Base-by-base conservation (phyloP, 1,140 invertebrate genomes). In the Planococcus citri region DNA sequence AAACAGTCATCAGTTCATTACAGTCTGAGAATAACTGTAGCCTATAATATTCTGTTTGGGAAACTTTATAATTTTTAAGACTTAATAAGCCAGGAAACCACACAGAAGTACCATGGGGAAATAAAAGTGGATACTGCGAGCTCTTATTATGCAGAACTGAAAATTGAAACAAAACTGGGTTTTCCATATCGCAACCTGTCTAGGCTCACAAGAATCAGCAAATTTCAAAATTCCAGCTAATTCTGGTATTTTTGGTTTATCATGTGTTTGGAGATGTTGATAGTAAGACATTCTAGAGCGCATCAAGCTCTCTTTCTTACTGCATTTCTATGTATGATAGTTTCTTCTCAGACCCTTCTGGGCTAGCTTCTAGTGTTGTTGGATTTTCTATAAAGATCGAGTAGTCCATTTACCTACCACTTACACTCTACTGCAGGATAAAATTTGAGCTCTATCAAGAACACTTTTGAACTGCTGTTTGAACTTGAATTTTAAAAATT, bases 121-220 rank as follows among this genome's bases (percentile, higher is more conserved):
- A 70, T 3, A 70, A 27, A 9, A 70, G 22, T 0, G 60, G 70
- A 70, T 70, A 70, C 6, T 24, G 27, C n/a, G 67, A 10, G 17
- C 41, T 20, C 17, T 51, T 17, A n/a, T n/a, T 51, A 51, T 51
- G 41, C n/a, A 9, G 17, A 20, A n/a, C 41, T 51, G 41, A 51
- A 51, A 51, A 51, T 51, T 2, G 41, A 51, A 51, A 51, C 41
- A n/a, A 6, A 9, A 51, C 41, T 51, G 41, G 12, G 41, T 14
- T 51, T 51, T 51, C 41, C 41, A 51, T 20, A 51, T 20, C 2
- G 6, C 41, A 3, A 51, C 41, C 41, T 6, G 10, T 51, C 41
- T 51, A 51, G 41, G 41, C 17, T 6, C 41, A 51, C 6, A 17
- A 20, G 12, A 17, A 14, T 51, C 17, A 51, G 2, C 41, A 9